Base-by-base conservation (phyloP, 2,888 invertebrate genomes). In the Dendrolimus houi region DNA sequence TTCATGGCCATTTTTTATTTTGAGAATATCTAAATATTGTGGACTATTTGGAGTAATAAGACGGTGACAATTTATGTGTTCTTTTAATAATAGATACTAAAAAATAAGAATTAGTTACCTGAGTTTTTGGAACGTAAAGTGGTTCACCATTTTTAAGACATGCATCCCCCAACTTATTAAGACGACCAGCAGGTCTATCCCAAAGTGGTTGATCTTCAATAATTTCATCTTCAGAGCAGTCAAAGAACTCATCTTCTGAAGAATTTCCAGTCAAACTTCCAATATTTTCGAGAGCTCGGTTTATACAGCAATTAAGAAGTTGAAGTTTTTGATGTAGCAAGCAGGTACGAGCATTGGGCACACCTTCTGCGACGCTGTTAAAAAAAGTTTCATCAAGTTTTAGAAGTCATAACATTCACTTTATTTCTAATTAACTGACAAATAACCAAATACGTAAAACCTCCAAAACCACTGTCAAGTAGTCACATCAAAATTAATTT, bases 251-350 rank as follows among this genome's bases (percentile, higher is more conserved):
- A 41, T 96, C 92, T 1, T 92, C 92, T 0, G 85, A 83, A 41
- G 85, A 82, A 66, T 83, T 79, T 9, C 75, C 77, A 41, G 79
- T 78, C 8, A 65, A 72, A 13, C 75, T 80, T 1, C 75, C 77
- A 58, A 83, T 81, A 65, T 93, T 93, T 52, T 82, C 85, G 40
- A 66, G 53, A 85, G 91, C 70, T 82, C 94, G 91, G 61, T 92
- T 93, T 65, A 96, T 94, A 80, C 96, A 96, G 73, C 95, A 94
- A 74, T 96, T 96, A 52, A 96, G 83, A 91, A 96, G 93, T 88
- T 98, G 98, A 53, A 99, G 92, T 80, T 99, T 99, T 85, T 99
- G 98, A 84, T 99, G 96, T 12, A 99, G 91, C 54, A 99, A 91
- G 78, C 98, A 98, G 8, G 96, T 96, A 59, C 96, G 94, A 53